Base-by-base conservation (phyloP, 2,888 invertebrate genomes). In the Linyphia triangularis region DNA sequence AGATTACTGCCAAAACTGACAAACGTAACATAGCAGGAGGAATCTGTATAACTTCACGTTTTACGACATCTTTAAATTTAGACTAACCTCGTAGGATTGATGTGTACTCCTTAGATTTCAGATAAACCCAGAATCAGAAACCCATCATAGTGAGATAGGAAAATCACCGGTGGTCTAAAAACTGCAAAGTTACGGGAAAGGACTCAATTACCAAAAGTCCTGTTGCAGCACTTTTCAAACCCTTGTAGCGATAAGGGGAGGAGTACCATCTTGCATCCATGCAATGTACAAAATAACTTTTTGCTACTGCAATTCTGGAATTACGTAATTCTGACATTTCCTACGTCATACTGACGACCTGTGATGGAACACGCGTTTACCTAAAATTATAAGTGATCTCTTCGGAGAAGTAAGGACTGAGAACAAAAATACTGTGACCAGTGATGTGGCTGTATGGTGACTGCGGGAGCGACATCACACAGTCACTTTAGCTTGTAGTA, bases 291-390 rank as follows among this genome's bases (percentile, higher is more conserved):
- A 22, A 26, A 26, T 22, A 26, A 28, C 24, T 16, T 65, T 65
- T 65, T n/a, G 28, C 63, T 65, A 28, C 63, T 65, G 13, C 16
- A 10, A 65, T 28, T 65, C 63, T 16, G 16, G 63, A 65, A 65
- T 13, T 24, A 13, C 3, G 10, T 65, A 13, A 13, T 26, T 65
- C 13, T 26, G 24, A 3, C 9, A 65, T 28, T 6, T 65, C n/a
- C n/a, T 65, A n/a, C 16, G 26, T 26, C 13, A 65, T 26, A 26
- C 26, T 16, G 28, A 24, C 28, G 28, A 65, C 28, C 9, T 28
- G 28, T 65, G 28, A 3, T 28, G 28, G 28, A 9, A 13, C 63
- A 65, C n/a, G n/a, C 26, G 28, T 28, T 28, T 26, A 28, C 26
- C 9, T 3, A 65, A 4, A 16, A 16, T 9, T 1, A 13, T 24